phyloP scores from a whole-genome alignment of 2,888 invertebrate species.

The Calameuta pallipes region DNA sequence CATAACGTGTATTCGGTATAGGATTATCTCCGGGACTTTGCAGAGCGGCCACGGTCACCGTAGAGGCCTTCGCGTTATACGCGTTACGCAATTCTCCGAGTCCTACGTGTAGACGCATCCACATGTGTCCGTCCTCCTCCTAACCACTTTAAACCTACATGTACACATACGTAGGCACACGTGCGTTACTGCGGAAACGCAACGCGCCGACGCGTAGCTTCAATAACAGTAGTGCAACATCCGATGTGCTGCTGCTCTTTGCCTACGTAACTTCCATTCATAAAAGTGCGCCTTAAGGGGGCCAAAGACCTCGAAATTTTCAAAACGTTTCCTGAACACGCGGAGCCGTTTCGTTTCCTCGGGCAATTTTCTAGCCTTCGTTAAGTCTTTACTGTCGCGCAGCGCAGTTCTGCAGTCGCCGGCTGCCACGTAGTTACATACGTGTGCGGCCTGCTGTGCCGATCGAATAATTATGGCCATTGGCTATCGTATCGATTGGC shows the following conservation, averaged over 20 bases:
- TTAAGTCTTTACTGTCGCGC: neutral
- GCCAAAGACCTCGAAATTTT: constrained; percentile 5
- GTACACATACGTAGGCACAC: neutral
- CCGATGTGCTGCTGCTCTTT: neutral
- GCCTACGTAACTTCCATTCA: neutral
- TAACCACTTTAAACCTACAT: neutral
- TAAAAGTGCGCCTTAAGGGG: neutral
- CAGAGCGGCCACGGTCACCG: constrained; percentile 46
- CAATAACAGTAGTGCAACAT: constrained; percentile 4
- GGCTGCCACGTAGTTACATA: neutral
- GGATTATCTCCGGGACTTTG: constrained; percentile 17
- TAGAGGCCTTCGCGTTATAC: constrained; percentile 41
- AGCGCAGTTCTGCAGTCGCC: too few species aligned
- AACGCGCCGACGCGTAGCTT: constrained; percentile 3
- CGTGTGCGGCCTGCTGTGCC: too few species aligned
- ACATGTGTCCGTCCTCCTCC: neutral
- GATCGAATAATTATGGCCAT: neutral
- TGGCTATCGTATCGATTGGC: neutral
- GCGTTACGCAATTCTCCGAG: constrained; percentile 28
- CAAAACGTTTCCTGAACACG: neutral
- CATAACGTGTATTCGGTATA: constrained; percentile 1
- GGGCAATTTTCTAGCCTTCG: too few species aligned
- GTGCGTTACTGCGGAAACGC: constrained; percentile 1
- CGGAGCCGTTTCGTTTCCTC: neutral
- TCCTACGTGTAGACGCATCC: neutral